phyloP scores from a whole-genome alignment of 64 coral and sea anemone species.

The Actinia equina region DNA sequence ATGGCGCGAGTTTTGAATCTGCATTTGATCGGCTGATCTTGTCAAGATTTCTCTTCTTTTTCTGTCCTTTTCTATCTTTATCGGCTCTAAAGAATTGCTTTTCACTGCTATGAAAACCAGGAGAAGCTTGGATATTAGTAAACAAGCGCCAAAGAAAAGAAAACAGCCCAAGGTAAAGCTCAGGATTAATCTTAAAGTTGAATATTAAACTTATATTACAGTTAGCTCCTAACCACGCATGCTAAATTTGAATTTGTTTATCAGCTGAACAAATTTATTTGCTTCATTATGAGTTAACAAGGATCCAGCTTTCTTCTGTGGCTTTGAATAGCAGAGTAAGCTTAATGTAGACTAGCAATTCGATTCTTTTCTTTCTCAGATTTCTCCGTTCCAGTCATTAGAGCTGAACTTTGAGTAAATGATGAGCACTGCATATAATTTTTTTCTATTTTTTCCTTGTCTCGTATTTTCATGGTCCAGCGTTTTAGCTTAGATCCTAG shows the following conservation, averaged over 20 bases:
- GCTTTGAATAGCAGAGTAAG: too few relatives aligned
- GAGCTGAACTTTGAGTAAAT: not conserved
- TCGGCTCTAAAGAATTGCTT: not conserved
- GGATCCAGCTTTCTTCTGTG: too few relatives aligned
- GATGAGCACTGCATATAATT: not conserved
- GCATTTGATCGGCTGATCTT: not conserved
- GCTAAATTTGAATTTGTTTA: too few relatives aligned
- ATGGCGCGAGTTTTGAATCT: slow-evolving; percentile 12
- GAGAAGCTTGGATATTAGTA: not conserved
- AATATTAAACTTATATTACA: not conserved
- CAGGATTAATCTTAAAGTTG: not conserved
- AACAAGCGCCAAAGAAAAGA: not conserved
- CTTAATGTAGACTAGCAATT: too few relatives aligned
- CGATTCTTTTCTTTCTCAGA: too few relatives aligned
- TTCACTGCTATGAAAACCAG: slow-evolving; percentile 8
- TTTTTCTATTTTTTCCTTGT: not conserved
- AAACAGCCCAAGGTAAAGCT: not conserved
- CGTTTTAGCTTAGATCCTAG: not conserved
- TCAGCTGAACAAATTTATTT: too few relatives aligned
- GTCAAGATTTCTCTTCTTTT: not conserved
- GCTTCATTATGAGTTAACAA: too few relatives aligned
- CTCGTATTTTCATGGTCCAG: too few relatives aligned
- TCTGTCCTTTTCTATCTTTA: not conserved
- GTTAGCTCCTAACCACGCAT: too few relatives aligned
- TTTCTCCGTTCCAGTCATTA: too few relatives aligned